These are phyloP conservation scores for Tineola bisselliella DNA, from an alignment of 2,888 invertebrate species.

Conservation along the genomic window DNA sequence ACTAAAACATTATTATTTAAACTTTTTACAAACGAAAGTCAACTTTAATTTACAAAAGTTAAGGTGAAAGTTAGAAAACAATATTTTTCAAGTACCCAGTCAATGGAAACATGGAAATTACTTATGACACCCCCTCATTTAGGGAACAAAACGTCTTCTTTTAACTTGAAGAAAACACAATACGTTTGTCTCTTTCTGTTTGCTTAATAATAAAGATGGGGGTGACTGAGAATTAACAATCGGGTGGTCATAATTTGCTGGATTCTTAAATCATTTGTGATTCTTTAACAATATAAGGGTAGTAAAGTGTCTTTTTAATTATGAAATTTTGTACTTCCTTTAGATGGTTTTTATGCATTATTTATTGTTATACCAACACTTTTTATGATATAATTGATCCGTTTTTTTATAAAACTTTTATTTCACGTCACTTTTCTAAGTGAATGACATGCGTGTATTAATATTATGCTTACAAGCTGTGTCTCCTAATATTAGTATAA, in stretches of 20 bases:
- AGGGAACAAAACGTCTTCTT: slow-evolving; percentile 33
- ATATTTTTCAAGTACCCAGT: slow-evolving; percentile 32
- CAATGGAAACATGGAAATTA: slow-evolving; percentile 46
- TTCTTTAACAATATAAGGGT: slow-evolving; percentile 3
- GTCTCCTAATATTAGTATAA: background rate
- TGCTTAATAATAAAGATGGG: slow-evolving; percentile 44
- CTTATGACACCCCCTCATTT: slow-evolving; percentile 58
- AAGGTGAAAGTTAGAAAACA: background rate
- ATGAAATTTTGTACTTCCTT: background rate
- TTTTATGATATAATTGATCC: background rate
- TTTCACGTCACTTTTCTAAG: background rate
- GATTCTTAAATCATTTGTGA: slow-evolving; percentile 6
- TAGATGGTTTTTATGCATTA: background rate
- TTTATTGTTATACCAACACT: background rate
- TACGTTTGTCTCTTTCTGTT: slow-evolving; percentile 31
- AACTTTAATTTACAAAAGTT: slow-evolving; percentile 21
- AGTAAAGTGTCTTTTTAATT: background rate
- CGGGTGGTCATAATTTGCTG: slow-evolving; percentile 8
- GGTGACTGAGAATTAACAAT: slow-evolving; percentile 52
- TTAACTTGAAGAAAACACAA: slow-evolving; percentile 22
- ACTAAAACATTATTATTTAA: slow-evolving; percentile 38
- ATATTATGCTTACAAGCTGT: no score
- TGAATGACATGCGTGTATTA: no score
- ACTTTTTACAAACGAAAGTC: slow-evolving; percentile 21
- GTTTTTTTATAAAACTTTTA: background rate